Conservation (phyloP, 2,888 invertebrate species). For the Diarsia brunnea region DNA sequence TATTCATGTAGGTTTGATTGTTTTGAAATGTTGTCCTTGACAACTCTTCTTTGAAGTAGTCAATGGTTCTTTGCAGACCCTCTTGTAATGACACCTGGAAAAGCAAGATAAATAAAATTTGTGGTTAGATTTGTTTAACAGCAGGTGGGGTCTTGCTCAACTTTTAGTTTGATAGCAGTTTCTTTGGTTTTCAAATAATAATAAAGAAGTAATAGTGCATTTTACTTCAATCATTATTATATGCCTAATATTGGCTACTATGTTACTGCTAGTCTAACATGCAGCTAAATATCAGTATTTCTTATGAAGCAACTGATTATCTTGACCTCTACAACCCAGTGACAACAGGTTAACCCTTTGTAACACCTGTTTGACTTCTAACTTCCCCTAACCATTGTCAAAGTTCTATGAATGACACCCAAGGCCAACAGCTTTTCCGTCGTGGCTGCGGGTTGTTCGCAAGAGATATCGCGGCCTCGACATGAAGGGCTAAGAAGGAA, state of each 20-base stretch:
- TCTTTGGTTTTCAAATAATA: background rate
- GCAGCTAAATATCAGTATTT: background rate
- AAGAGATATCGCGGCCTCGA: too few species aligned
- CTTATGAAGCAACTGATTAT: background rate
- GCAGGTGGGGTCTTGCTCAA: background rate
- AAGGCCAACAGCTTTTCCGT: too few species aligned
- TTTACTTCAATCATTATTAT: background rate
- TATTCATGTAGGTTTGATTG: conserved; percentile 88
- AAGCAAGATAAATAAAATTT: conserved; percentile 10
- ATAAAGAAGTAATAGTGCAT: background rate
- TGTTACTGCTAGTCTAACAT: background rate
- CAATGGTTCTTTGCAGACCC: conserved; percentile 97
- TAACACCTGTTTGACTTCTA: background rate
- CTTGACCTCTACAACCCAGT: background rate
- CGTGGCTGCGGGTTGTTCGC: too few species aligned
- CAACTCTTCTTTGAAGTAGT: conserved; percentile 98
- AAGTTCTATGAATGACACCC: background rate
- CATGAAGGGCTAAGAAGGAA: too few species aligned
- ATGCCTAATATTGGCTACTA: background rate
- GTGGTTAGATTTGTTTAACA: background rate
- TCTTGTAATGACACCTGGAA: conserved; percentile 94
- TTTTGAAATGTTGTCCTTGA: conserved; percentile 87
- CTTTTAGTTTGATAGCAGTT: background rate
- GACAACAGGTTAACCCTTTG: too few species aligned
- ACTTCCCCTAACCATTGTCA: background rate